phyloP scores from a whole-genome alignment of 2,888 invertebrate species.

The Epistrophe eligans region DNA sequence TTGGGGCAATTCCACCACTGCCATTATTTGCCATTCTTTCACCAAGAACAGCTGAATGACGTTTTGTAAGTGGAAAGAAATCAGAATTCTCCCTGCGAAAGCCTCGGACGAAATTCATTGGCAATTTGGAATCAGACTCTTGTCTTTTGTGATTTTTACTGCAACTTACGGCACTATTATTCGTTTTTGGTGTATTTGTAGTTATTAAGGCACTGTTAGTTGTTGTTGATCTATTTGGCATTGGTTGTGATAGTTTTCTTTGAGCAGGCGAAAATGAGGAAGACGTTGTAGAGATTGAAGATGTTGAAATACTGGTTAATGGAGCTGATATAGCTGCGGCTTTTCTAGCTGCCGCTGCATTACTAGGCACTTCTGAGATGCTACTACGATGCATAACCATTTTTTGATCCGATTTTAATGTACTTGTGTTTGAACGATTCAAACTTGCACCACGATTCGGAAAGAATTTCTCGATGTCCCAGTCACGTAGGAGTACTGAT shows the following conservation, averaged over 20 bases:
- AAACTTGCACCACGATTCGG: slow-evolving; percentile 83
- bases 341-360: slow-evolving; percentile 74
- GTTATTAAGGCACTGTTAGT: slow-evolving; percentile 69
- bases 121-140: slow-evolving; percentile 89
- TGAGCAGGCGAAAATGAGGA: slow-evolving; percentile 73
- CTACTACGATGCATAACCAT: slow-evolving; percentile 80
- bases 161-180: slow-evolving; percentile 82
- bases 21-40: slow-evolving; percentile 80
- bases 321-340: slow-evolving; percentile 65
- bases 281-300: slow-evolving; percentile 59
- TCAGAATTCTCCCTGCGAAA: slow-evolving; percentile 94
- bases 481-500: slow-evolving; percentile 92
- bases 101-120: slow-evolving; percentile 90
- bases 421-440: slow-evolving; percentile 83
- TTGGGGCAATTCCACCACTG: slow-evolving; percentile 54
- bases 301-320: slow-evolving; percentile 77
- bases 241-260: slow-evolving; percentile 67
- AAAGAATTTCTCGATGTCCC: slow-evolving; percentile 95
- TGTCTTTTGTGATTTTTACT: slow-evolving; percentile 88
- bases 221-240: slow-evolving; percentile 69
- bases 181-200: slow-evolving; percentile 80
- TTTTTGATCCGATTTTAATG: slow-evolving; percentile 82
- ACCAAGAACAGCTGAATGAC: slow-evolving; percentile 90
- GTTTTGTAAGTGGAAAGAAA: slow-evolving; percentile 90
- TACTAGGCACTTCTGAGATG: slow-evolving; percentile 80